A percentile compares a stretch with the other conserved stretches of the same genome.
Evolutionary conservation across 2,797 vertebrate genomes (phyloP).

Genomic region (Rhinatrema bivittatum): DNA sequence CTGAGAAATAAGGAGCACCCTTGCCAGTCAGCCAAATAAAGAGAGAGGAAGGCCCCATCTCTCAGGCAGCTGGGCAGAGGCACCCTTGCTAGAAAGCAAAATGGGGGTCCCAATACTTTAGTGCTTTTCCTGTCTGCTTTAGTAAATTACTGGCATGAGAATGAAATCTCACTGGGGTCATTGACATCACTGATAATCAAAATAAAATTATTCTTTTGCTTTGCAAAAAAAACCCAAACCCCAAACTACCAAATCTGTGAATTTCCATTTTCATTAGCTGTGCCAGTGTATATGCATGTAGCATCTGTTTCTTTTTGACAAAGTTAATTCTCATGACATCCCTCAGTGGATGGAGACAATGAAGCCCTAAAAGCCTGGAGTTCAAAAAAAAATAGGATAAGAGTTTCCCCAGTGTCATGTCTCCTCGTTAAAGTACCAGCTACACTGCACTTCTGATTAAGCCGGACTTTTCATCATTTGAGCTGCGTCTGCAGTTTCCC

Average conservation of each 20-base stretch:
- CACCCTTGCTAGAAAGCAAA: too few relatives aligned
- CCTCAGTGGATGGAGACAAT: background rate
- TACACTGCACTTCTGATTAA: background rate
- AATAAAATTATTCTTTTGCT: background rate
- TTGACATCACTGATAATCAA: background rate
- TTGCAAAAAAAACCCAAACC: background rate
- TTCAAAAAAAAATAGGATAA: background rate
- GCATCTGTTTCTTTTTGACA: background rate
- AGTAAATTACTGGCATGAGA: background rate
- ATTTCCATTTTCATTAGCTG: background rate
- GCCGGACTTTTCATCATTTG: slow-evolving; percentile 4
- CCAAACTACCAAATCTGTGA: background rate
- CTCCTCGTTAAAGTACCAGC: background rate
- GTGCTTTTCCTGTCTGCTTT: background rate
- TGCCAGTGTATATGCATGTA: background rate
- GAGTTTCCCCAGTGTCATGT: background rate
- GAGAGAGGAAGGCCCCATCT: too few relatives aligned
- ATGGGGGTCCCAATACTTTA: too few relatives aligned
- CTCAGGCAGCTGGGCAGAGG: too few relatives aligned
- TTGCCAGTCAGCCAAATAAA: too few relatives aligned
- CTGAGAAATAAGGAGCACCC: too few relatives aligned
- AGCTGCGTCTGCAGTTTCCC: background rate
- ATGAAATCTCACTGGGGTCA: background rate
- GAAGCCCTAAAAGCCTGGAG: background rate
- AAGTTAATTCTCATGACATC: background rate